Evolutionary conservation across 2,888 invertebrate genomes (phyloP).

Genomic region (Tetropium fuscum): DNA sequence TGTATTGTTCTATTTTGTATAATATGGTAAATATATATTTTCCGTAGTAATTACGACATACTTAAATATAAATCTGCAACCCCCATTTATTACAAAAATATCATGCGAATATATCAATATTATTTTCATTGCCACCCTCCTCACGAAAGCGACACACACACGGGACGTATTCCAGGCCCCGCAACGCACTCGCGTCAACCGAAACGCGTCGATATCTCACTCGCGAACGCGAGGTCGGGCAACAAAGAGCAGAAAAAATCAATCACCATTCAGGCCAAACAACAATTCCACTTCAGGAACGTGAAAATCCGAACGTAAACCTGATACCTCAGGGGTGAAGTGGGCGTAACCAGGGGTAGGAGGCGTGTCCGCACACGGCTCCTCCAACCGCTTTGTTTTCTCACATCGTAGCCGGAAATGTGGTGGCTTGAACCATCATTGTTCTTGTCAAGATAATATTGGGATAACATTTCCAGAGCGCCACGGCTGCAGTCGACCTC

Average conservation of each 20-base stretch:
- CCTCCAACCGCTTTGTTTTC: constrained; percentile 65
- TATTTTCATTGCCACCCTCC: too few species aligned
- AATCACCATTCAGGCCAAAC: constrained; percentile 53
- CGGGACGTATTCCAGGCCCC: too few species aligned
- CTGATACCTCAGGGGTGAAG: constrained; percentile 59
- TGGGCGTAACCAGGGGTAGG: constrained; percentile 64
- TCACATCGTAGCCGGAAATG: constrained; percentile 66
- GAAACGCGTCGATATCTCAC: constrained; percentile 11
- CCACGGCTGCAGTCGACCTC: constrained; percentile 51
- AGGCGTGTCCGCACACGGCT: constrained; percentile 37
- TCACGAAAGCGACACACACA: neutral
- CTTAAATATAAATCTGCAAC: too few species aligned
- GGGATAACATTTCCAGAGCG: constrained; percentile 65
- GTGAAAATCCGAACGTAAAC: constrained; percentile 62
- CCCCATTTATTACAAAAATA: too few species aligned
- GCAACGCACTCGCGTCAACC: too few species aligned
- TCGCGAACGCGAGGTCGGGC: constrained; percentile 4
- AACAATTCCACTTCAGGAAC: constrained; percentile 56
- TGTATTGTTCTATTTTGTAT: too few species aligned
- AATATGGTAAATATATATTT: too few species aligned
- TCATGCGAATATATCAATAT: too few species aligned
- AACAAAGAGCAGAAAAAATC: constrained; percentile 46
- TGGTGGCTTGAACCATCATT: constrained; percentile 67
- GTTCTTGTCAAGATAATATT: constrained; percentile 67
- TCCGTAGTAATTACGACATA: too few species aligned